Conservation (phyloP, 1,140 invertebrate species). For the Drosophila melanogaster region DNA sequence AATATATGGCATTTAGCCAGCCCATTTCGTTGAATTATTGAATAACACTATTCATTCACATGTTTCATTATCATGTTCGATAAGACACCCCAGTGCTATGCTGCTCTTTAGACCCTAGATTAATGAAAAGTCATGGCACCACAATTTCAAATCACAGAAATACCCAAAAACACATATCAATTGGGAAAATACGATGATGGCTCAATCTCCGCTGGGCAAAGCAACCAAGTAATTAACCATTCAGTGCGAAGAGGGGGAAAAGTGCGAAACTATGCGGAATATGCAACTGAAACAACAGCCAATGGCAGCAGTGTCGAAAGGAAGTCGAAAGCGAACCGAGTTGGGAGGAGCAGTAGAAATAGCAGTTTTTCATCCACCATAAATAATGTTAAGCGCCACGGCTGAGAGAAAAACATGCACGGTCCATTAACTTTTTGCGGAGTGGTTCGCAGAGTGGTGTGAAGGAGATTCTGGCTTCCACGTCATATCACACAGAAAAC, state of each 20-base stretch:
- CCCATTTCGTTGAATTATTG: constrained; percentile 14
- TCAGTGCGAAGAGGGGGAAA: constrained; percentile 16
- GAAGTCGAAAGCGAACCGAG: constrained; percentile 61
- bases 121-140: constrained; percentile 62
- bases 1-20: not conserved
- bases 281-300: constrained; percentile 68
- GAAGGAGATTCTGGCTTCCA: constrained; percentile 17
- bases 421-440: constrained; percentile 80
- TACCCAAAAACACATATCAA: constrained; percentile 43
- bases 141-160: constrained; percentile 12
- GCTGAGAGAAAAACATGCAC: constrained; percentile 84
- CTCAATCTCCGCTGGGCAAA: constrained; percentile 33
- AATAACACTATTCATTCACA: constrained; percentile 6
- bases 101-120: constrained; percentile 44
- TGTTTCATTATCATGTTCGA: constrained; percentile 8
- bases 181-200: constrained; percentile 35
- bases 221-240: constrained; percentile 30
- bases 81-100: constrained; percentile 2
- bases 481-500: constrained; percentile 29
- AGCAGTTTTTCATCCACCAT: constrained; percentile 81
- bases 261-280: constrained; percentile 64
- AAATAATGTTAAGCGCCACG: constrained; percentile 84
- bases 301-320: constrained; percentile 55
- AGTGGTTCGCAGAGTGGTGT: constrained; percentile 32
- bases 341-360: constrained; percentile 48